phyloP scores from a whole-genome alignment of 2,797 vertebrate genomes.

The Alca torda region DNA sequence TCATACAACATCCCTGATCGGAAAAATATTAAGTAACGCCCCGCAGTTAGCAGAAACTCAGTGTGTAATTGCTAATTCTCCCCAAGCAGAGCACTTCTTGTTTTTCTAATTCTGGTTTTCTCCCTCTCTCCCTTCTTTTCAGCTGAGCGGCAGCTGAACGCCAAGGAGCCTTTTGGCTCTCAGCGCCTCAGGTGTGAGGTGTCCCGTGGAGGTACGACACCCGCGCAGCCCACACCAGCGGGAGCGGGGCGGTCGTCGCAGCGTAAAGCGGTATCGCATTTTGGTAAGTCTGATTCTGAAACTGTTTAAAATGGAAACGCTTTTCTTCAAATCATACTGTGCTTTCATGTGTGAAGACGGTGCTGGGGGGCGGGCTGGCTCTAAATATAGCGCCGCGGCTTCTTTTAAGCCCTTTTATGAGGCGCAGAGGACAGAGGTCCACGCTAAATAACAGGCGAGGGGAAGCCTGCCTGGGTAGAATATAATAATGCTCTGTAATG shows the following conservation, averaged over 20 bases:
- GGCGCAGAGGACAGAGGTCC: background rate
- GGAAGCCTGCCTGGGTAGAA: background rate
- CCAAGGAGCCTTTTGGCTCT: background rate
- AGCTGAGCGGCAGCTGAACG: background rate
- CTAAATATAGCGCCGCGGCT: background rate
- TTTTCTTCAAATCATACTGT: background rate
- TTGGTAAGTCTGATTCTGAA: background rate
- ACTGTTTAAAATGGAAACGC: background rate
- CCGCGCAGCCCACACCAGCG: background rate
- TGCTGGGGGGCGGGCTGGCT: background rate
- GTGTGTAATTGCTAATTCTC: background rate
- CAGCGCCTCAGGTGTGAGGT: background rate
- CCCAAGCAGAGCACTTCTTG: background rate
- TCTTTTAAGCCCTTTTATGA: background rate
- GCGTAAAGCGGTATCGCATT: background rate
- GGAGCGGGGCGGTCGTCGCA: background rate
- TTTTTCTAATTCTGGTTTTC: background rate
- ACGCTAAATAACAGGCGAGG: background rate
- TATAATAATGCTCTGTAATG: background rate
- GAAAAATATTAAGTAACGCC: background rate
- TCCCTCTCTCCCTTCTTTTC: background rate
- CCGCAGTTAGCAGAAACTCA: background rate
- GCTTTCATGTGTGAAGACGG: background rate
- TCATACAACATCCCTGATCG: background rate
- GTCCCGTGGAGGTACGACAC: background rate